Evolutionary conservation across 2,888 invertebrate genomes (phyloP).

Genomic region (Neocrepidodera transversa): DNA sequence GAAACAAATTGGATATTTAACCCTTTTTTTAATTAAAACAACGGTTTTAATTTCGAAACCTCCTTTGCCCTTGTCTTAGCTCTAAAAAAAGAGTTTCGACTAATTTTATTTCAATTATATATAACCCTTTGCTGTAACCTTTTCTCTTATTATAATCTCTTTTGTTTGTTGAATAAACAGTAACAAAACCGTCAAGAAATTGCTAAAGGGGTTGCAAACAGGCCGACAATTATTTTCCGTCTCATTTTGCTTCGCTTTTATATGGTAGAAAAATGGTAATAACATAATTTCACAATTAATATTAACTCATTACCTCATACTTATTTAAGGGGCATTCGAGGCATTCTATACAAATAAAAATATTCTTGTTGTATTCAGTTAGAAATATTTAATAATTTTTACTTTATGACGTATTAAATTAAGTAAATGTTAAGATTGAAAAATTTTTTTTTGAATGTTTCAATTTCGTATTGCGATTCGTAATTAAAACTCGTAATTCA

Average conservation of each 20-base stretch:
- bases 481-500: constrained; percentile 9
- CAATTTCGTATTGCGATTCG: too few species aligned
- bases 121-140: neutral
- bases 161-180: neutral
- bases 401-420: too few species aligned
- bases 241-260: too few species aligned
- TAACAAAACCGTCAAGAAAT: neutral
- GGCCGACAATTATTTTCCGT: neutral
- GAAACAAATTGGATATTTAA: constrained; percentile 24
- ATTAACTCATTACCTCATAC: too few species aligned
- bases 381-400: too few species aligned
- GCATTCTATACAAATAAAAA: too few species aligned
- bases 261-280: too few species aligned
- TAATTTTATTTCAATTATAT: constrained; percentile 13
- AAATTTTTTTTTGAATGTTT: too few species aligned
- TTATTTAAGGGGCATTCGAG: too few species aligned
- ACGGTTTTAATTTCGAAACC: neutral
- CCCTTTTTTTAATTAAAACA: constrained; percentile 23
- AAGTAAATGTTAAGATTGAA: neutral
- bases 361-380: too few species aligned
- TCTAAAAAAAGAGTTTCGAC: constrained; percentile 3
- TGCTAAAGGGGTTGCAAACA: neutral
- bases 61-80: neutral
- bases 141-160: neutral
- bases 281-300: too few species aligned